Percentiles rank a stretch among this genome's conserved stretches.
phyloP scores from a whole-genome alignment of 2,113 vertebrate genomes.

The Varanus komodoensis region DNA sequence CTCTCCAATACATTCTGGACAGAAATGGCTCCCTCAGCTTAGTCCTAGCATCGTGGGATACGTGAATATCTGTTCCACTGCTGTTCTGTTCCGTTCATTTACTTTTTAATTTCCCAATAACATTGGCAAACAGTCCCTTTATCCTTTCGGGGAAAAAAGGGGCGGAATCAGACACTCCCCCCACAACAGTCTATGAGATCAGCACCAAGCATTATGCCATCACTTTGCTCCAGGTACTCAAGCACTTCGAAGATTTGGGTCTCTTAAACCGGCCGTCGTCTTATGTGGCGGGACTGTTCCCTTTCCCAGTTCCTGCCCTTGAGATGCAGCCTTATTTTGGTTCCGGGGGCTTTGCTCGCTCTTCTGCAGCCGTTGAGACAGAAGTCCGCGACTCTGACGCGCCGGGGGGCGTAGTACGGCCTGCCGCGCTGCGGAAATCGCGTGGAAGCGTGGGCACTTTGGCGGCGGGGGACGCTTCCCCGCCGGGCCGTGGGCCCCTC shows the following conservation, averaged over 20 bases:
- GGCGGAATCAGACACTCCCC: neutral
- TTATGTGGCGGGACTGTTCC: too few relatives aligned
- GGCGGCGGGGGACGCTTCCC: neutral
- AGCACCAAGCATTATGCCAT: neutral
- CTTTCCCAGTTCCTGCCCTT: neutral
- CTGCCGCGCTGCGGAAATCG: constrained; percentile 34
- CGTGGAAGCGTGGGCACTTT: constrained; percentile 32
- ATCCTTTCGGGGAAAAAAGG: neutral
- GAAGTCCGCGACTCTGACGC: constrained; percentile 26
- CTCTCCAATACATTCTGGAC: neutral
- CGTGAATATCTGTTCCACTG: neutral
- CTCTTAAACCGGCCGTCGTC: too few relatives aligned
- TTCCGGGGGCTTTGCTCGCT: neutral
- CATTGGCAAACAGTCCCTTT: neutral
- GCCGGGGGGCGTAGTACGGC: neutral
- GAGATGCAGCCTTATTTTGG: neutral
- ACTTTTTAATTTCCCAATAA: constrained; percentile 7
- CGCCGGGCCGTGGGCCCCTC: neutral
- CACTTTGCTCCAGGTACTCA: constrained; percentile 14
- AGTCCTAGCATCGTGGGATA: neutral
- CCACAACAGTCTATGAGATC: neutral
- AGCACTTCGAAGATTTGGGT: neutral
- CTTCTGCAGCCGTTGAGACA: neutral
- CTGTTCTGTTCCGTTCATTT: neutral
- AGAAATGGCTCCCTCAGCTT: neutral